Base-by-base conservation (phyloP, 2,113 vertebrate species). In the Scortum barcoo region DNA sequence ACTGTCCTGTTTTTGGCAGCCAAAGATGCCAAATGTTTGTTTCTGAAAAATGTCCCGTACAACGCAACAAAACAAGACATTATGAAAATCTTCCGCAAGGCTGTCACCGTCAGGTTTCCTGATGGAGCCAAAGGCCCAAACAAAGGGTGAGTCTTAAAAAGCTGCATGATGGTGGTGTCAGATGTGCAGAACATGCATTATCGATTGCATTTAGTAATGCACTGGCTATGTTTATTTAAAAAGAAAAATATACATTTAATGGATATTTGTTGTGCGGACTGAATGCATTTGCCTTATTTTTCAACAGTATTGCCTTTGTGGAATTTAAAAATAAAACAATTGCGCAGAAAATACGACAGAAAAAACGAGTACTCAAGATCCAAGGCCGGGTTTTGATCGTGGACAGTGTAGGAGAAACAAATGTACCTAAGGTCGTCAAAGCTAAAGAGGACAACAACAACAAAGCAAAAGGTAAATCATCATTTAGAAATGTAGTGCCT, bases 11-110 rank as follows among this genome's bases (percentile, higher is more conserved):
- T 82, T 63, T 60, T 56, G 38, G 42, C 88, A 96, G 96, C 93
- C 50, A 96, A 94, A 93, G 94, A 98, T 88, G 89, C 94, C 1
- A 95, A 95, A 69, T 98, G 96, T 0, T 93, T 99, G 69, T 96
- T 97, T 84, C 90, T 98, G 75, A 98, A 98, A 94, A 99, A 98
- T 48, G 88, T 99, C 26, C 96, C 97, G 3, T 97, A 95, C 79
- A 93, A 90, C 0, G 9, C 96, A 46, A 97, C 96, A 0, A 94
- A 95, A 77, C 93, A 97, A 1, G 95, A 96, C 0, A 89, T 99
- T 57, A 90, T 86, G 80, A 96, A 97, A 13, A 74, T 97, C 7
- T 99, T 99, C 90, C 92, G 93, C 22, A 94, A 96, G 0, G 97
- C 97, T 0, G 0, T 90, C 20, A 93, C 95, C 0, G 87, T 99